Base-by-base conservation (phyloP, 2,888 invertebrate genomes). In the Steinernema hermaphroditum region DNA sequence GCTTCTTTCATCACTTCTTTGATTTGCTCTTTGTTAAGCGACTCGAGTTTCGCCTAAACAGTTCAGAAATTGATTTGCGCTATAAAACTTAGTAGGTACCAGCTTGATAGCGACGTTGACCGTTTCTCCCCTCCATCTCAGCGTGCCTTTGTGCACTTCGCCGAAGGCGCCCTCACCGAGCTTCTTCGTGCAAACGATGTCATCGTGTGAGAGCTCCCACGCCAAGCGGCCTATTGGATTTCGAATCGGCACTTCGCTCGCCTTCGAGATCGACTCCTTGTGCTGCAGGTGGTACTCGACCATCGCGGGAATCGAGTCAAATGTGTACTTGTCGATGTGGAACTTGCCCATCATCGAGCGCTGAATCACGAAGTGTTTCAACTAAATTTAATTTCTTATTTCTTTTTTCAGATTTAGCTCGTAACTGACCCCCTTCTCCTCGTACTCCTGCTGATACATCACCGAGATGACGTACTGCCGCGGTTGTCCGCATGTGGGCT, bases 221-320 rank as follows among this genome's bases (percentile, higher is more conserved):
- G 46, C n/a, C 46, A 9, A 16, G 16, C 46, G 46, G 22, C 43
- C 43, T 16, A 41, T 41, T 16, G 43, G 9, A 16, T 41, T 41
- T 12, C 43, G 43, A 16, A 41, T 41, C 8, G 43, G 68, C 8
- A 70, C 69, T 22, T 37, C 46, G 41, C n/a, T 46, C 32, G 8
- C 22, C 46, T 70, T 74, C 62, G 75, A 75, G 43, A 77, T 77
- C 6, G 77, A 74, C 22, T 77, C 77, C 32, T 77, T 77, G 12
- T 75, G 46, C 19, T 57, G 16, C 69, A 77, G n/a, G 34, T 77
- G 71, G 70, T 74, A 71, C 2, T 71, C 46, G 22, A 77, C 72
- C n/a, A 77, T 62, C 16, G 72, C 68, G 14, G 71, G 24, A 14
- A 77, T 71, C 43, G 75, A 75, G 12, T 77, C 77, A 37, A 77